phyloP scores from a whole-genome alignment of 2,113 vertebrate genomes.

The Trematocara stigmaticum region DNA sequence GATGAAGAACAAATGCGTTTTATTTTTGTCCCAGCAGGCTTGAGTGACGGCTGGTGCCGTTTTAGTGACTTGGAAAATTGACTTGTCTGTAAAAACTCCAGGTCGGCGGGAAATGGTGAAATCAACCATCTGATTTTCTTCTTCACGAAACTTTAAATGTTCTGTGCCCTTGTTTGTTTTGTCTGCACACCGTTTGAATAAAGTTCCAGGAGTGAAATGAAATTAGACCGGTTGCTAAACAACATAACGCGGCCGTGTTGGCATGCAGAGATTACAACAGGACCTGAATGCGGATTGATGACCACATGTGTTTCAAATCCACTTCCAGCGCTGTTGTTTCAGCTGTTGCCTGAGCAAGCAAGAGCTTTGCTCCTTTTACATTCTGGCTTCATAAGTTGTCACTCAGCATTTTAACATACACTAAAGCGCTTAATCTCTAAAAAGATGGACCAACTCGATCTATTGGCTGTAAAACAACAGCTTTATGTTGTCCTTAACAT shows the following conservation, averaged over 20 bases:
- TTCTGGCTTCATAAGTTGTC: not conserved
- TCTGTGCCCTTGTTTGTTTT: not conserved
- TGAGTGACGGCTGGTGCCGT: not conserved
- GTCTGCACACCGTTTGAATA: not conserved
- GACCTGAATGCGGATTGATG: slow-evolving; percentile 22
- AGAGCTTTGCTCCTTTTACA: not conserved
- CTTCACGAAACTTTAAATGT: not conserved
- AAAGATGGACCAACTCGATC: not conserved
- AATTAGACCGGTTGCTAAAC: slow-evolving; percentile 19
- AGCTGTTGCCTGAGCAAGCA: slow-evolving; percentile 24
- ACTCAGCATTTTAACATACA: not conserved
- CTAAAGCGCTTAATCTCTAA: not conserved
- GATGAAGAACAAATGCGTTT: slow-evolving; percentile 45
- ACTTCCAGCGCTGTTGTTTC: slow-evolving; percentile 36
- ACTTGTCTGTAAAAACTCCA: not conserved
- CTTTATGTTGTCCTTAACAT: not conserved
- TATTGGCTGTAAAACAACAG: not conserved
- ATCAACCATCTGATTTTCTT: not conserved
- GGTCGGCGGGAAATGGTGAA: not conserved
- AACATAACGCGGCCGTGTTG: not conserved
- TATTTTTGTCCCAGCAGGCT: slow-evolving; percentile 43
- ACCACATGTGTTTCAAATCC: slow-evolving; percentile 41
- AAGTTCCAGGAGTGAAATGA: not conserved
- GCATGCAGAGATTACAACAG: not conserved
- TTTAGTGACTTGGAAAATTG: not conserved